Conservation (phyloP, 2,797 vertebrate species). For the Phoeniculus purpureus region DNA sequence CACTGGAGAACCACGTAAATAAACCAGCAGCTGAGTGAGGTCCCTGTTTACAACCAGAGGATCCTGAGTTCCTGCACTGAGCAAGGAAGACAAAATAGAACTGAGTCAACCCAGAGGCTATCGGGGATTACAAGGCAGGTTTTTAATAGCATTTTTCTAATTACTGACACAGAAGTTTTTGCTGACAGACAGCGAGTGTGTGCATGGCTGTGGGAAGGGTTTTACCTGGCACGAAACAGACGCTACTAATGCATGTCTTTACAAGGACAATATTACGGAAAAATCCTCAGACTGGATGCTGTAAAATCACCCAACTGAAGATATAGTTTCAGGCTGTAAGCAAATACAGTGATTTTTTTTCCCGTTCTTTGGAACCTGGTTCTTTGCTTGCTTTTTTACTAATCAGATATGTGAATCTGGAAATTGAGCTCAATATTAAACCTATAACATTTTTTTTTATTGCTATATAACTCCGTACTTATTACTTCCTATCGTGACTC, state of each 20-base stretch:
- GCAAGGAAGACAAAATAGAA: background rate
- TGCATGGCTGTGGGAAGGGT: conserved; percentile 50
- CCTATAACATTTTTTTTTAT: background rate
- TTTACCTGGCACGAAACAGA: conserved; percentile 53
- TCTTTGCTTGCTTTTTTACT: background rate
- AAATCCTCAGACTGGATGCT: background rate
- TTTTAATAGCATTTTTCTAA: conserved; percentile 70
- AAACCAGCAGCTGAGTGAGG: background rate
- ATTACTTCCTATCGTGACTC: background rate
- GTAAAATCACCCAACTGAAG: background rate
- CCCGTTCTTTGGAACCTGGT: background rate
- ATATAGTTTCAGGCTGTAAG: background rate
- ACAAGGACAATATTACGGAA: conserved; percentile 38
- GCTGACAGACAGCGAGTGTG: conserved; percentile 65
- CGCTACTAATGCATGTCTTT: conserved; percentile 49
- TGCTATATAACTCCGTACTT: background rate
- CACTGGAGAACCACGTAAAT: background rate
- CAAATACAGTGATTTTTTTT: background rate
- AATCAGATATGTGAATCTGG: background rate
- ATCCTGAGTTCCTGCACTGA: background rate
- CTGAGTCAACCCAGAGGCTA: conserved; percentile 48
- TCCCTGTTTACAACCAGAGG: background rate
- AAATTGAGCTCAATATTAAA: background rate
- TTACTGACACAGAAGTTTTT: conserved; percentile 58
- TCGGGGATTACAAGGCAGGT: conserved; percentile 46